Percentiles rank a stretch among this genome's conserved stretches.
phyloP scores from a whole-genome alignment of 2,113 vertebrate genomes.

The Tragelaphus buxtoni region DNA sequence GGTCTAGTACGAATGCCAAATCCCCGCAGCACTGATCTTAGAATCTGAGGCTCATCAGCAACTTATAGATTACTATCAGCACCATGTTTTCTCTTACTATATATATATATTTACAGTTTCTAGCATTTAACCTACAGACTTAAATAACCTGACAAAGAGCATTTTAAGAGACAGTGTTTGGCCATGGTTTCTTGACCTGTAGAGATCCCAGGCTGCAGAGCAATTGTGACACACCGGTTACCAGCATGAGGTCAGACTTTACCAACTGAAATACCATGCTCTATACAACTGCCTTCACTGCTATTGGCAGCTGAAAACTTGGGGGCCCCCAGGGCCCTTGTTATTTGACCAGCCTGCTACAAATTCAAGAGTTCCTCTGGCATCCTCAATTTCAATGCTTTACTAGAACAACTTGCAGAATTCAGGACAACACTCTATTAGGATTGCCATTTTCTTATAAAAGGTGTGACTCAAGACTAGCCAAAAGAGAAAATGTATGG shows the following conservation, averaged over 20 bases:
- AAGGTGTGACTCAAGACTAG: no score
- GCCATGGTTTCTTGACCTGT: background rate
- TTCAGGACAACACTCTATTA: background rate
- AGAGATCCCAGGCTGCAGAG: background rate
- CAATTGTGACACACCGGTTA: no score
- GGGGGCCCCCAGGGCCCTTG: background rate
- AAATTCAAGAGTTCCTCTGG: fast-evolving
- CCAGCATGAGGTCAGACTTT: background rate
- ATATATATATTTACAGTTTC: background rate
- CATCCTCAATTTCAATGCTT: background rate
- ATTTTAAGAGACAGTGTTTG: background rate
- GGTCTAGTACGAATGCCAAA: background rate
- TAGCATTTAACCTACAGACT: background rate
- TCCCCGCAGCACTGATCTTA: background rate
- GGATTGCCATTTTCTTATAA: background rate
- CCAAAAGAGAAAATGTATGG: background rate
- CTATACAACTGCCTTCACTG: no score
- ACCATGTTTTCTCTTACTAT: background rate
- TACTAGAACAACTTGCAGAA: background rate
- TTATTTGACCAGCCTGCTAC: background rate
- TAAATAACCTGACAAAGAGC: background rate
- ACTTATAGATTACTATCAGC: background rate
- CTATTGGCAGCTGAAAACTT: background rate
- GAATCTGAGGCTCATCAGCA: background rate
- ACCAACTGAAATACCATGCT: background rate